A percentile compares a stretch with the other conserved stretches of the same genome.
Evolutionary conservation across 2,797 vertebrate species (phyloP).

Genomic region (Amblyraja radiata): DNA sequence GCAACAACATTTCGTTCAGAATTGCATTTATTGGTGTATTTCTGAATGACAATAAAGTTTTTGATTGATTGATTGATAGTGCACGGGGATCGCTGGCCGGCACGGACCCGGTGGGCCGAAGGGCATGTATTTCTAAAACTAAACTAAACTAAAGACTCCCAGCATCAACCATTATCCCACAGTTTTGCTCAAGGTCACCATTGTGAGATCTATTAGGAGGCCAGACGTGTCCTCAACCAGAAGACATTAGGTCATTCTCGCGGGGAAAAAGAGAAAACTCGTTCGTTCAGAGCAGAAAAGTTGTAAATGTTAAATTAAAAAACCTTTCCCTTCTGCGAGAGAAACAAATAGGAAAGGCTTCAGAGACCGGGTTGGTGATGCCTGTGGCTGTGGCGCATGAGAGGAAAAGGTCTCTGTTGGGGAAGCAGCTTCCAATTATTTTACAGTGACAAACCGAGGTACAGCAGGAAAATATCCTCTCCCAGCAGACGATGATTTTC

Average conservation of each 20-base stretch:
- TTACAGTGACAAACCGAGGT: background rate
- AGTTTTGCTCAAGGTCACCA: background rate
- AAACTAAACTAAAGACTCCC: background rate
- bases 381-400: background rate
- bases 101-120: too few relatives aligned
- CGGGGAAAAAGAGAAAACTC: background rate
- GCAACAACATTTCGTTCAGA: too few relatives aligned
- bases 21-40: too few relatives aligned
- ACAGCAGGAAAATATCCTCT: background rate
- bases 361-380: background rate
- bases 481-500: background rate
- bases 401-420: background rate
- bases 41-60: too few relatives aligned
- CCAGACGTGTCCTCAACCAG: too few relatives aligned
- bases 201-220: background rate
- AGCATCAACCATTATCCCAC: background rate
- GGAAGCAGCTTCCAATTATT: background rate
- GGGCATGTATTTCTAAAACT: too few relatives aligned
- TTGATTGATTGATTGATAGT: too few relatives aligned
- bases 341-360: background rate
- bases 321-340: background rate
- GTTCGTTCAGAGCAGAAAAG: background rate
- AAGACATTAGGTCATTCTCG: background rate
- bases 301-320: background rate
- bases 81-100: too few relatives aligned